Percentiles rank a stretch among this genome's conserved stretches.
These are phyloP conservation scores for Siderastrea siderea DNA, from an alignment of 92 coral and sea anemone genomes.

Conservation along the genomic window DNA sequence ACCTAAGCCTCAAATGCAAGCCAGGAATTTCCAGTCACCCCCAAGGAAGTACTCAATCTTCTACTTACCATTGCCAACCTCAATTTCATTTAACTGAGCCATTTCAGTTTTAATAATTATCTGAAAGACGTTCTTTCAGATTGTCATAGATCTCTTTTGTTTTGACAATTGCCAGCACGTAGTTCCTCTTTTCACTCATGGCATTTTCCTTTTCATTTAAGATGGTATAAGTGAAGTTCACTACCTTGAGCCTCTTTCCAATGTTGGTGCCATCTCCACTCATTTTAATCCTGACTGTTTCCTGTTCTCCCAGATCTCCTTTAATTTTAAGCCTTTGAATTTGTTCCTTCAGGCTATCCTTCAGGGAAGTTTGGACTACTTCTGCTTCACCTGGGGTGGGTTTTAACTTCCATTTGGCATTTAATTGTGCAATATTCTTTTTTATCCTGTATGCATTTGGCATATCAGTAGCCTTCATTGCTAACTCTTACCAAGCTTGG, in stretches of 20 bases:
- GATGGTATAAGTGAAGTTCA: constrained; percentile 61
- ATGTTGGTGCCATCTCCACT: constrained; percentile 66
- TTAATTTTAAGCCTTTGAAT: constrained; percentile 27
- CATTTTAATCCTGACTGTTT: constrained; percentile 31
- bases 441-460: no score
- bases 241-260: constrained; percentile 62
- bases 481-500: neutral
- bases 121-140: constrained; percentile 50
- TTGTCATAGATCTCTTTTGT: constrained; percentile 58
- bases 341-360: neutral
- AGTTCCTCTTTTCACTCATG: constrained; percentile 63
- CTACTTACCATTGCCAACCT: constrained; percentile 28
- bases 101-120: constrained; percentile 47
- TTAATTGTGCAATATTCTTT: no score
- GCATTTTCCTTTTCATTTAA: constrained; percentile 70
- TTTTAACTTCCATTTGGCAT: no score
- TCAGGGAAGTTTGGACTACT: no score
- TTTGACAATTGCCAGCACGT: constrained; percentile 65
- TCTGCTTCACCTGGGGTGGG: no score
- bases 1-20: constrained; percentile 69
- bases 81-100: constrained; percentile 24
- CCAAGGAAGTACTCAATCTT: constrained; percentile 63
- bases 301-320: neutral
- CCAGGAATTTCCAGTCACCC: constrained; percentile 71
- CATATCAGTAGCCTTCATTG: no score